Evolutionary conservation across 2,888 invertebrate species (phyloP).

Genomic region (Tolmerus cingulatus): DNA sequence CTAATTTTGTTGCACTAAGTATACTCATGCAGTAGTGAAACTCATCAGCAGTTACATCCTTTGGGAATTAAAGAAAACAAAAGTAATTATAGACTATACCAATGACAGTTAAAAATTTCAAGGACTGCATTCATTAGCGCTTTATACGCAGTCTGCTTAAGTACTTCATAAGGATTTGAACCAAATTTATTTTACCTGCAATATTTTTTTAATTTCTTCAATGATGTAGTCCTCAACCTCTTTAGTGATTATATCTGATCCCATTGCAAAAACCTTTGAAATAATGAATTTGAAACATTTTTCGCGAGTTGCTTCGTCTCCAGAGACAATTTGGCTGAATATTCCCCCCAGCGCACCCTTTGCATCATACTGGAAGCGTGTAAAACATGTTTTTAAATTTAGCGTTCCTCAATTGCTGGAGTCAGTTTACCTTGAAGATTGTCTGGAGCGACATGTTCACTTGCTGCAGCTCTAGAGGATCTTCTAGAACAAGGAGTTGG

Average conservation of each 20-base stretch:
- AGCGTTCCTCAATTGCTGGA: neutral
- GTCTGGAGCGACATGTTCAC: slow-evolving; percentile 84
- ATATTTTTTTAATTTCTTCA: slow-evolving; percentile 83
- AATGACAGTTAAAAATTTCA: neutral
- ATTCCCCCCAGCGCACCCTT: slow-evolving; percentile 72
- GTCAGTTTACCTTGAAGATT: slow-evolving; percentile 56
- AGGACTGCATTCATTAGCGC: no score
- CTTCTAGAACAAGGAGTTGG: slow-evolving; percentile 88
- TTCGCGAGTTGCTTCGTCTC: slow-evolving; percentile 81
- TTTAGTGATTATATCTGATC: slow-evolving; percentile 78
- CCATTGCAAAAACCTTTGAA: slow-evolving; percentile 81
- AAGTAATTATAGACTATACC: no score
- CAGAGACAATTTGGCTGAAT: slow-evolving; percentile 73
- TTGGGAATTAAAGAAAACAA: slow-evolving; percentile 48
- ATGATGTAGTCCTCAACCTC: slow-evolving; percentile 88
- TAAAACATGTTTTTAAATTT: neutral
- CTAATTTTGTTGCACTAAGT: slow-evolving; percentile 80
- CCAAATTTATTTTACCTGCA: slow-evolving; percentile 67
- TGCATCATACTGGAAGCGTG: slow-evolving; percentile 55
- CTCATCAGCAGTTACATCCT: slow-evolving; percentile 92
- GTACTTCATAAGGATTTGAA: no score
- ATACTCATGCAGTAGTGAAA: slow-evolving; percentile 89
- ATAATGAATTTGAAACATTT: slow-evolving; percentile 87
- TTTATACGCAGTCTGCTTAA: no score
- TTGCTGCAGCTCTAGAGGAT: slow-evolving; percentile 81